Conservation (phyloP, 2,113 vertebrate species). For the Herpetotheres cachinnans region DNA sequence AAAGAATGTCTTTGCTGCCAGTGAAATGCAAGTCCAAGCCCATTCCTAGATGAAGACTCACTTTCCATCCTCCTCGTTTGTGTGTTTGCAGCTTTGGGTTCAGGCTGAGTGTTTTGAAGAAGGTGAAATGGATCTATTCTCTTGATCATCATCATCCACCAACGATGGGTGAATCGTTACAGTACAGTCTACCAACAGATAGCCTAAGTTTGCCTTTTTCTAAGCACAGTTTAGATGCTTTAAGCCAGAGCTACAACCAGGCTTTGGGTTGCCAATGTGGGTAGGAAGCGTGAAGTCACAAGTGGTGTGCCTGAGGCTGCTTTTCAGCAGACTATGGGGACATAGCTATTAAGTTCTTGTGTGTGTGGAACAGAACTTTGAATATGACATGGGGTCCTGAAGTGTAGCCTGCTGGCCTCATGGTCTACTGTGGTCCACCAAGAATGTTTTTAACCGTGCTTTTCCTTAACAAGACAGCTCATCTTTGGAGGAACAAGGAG, state of each 20-base stretch:
- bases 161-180: rapidly evolving
- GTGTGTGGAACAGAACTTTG: background rate
- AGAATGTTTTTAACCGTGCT: background rate
- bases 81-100: background rate
- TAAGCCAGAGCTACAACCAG: background rate
- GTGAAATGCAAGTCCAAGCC: background rate
- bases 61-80: background rate
- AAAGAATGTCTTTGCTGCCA: background rate
- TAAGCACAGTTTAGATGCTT: background rate
- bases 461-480: background rate
- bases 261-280: background rate
- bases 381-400: background rate
- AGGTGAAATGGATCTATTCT: background rate
- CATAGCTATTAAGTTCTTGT: background rate
- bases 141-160: background rate
- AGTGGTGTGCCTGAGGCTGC: background rate
- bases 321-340: background rate
- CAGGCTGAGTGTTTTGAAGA: background rate
- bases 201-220: background rate
- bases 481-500: background rate
- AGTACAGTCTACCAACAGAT: background rate
- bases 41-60: background rate
- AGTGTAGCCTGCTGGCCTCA: background rate
- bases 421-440: background rate
- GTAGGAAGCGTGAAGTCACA: background rate